A percentile compares a stretch with the other conserved stretches of the same genome.
These are phyloP conservation scores for Oreotrochilus melanogaster DNA, from an alignment of 2,113 vertebrate species.

Conservation along the genomic window DNA sequence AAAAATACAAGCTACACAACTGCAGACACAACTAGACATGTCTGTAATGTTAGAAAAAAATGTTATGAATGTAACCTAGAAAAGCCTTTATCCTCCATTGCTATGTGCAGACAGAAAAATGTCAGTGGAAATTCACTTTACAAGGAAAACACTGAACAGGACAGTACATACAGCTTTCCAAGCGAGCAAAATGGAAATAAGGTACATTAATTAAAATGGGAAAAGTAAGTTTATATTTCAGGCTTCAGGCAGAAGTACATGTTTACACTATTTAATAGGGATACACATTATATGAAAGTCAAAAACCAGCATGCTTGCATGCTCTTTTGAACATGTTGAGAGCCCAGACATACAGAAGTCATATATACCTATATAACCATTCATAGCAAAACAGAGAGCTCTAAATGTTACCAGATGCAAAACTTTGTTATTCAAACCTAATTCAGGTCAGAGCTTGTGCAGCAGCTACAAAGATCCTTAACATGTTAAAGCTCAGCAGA, in stretches of 20 bases:
- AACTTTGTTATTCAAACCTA: constrained; percentile 1
- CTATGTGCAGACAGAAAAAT: not conserved
- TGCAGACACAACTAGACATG: not conserved
- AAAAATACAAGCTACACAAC: not conserved
- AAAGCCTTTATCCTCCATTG: not conserved
- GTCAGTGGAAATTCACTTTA: not conserved
- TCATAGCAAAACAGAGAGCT: not conserved
- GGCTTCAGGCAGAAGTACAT: not conserved
- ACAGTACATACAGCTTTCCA: not conserved
- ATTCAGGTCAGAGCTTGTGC: not conserved
- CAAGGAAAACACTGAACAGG: constrained; percentile 22
- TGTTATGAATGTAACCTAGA: not conserved
- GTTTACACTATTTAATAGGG: not conserved
- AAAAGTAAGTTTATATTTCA: not conserved
- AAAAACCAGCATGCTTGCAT: not conserved
- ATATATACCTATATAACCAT: not conserved
- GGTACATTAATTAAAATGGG: not conserved
- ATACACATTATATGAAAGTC: not conserved
- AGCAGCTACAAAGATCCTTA: constrained; percentile 8
- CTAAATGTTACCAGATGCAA: constrained; percentile 3
- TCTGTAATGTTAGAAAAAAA: not conserved
- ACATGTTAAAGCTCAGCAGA: not conserved
- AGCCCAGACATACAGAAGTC: not conserved
- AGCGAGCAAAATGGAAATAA: not conserved
- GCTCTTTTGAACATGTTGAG: not conserved